Percentiles rank a stretch among this genome's conserved stretches.
Evolutionary conservation across 1,140 invertebrate genomes (phyloP).

Genomic region (Penaeus chinensis): DNA sequence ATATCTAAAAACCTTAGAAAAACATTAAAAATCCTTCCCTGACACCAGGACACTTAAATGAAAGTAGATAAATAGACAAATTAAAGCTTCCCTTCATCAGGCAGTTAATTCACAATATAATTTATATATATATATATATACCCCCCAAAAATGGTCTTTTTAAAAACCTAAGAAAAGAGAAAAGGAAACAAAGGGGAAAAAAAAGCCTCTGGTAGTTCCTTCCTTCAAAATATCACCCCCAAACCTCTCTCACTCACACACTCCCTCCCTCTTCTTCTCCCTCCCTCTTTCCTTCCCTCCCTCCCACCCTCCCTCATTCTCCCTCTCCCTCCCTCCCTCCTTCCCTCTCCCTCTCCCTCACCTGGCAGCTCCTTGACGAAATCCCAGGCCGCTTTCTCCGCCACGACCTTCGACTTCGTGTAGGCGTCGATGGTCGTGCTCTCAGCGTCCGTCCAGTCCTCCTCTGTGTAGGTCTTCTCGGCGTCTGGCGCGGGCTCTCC

Average conservation of each 20-base stretch:
- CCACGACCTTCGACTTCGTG: conserved; percentile 45
- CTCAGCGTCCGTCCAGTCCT: conserved; percentile 35
- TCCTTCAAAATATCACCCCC: background rate
- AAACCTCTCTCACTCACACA: background rate
- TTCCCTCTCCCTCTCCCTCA: background rate
- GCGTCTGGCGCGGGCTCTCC: conserved; percentile 21
- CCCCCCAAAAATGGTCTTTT: no score
- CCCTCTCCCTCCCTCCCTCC: background rate
- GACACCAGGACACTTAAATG: no score
- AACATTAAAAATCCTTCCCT: no score
- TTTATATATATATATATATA: no score
- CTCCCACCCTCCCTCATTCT: background rate
- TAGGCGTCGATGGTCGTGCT: conserved; percentile 34
- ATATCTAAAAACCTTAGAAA: no score
- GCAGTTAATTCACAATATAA: no score
- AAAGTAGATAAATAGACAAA: no score
- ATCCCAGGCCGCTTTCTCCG: conserved; percentile 51
- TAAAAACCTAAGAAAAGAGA: background rate
- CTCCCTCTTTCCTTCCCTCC: background rate
- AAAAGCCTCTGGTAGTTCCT: no score
- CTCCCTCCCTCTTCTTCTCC: background rate
- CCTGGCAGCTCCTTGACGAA: conserved; percentile 46
- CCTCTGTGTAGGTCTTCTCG: conserved; percentile 44
- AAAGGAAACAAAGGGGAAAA: no score
- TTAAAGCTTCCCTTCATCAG: no score